phyloP scores from a whole-genome alignment of 2,888 invertebrate genomes.

The Synanthedon vespiformis region DNA sequence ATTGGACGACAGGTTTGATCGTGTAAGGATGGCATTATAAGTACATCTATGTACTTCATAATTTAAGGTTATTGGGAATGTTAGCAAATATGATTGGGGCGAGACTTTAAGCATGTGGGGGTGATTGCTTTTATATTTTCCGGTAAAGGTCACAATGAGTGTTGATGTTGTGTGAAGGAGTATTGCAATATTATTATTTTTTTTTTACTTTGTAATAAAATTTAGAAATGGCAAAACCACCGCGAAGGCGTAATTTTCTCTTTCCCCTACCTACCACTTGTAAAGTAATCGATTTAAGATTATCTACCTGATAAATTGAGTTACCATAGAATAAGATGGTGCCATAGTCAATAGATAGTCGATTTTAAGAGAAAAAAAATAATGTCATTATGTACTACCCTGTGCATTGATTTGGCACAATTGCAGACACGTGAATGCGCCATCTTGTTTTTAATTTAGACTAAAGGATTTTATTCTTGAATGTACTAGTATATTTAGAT shows the following conservation, averaged over 20 bases:
- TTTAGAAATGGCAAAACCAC: too few species aligned
- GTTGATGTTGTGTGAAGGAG: neutral
- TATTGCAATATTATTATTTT: too few species aligned
- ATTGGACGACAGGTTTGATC: too few species aligned
- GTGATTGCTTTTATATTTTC: conserved; percentile 11
- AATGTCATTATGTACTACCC: neutral
- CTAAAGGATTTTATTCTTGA: neutral
- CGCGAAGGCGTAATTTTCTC: too few species aligned
- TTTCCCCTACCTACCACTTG: too few species aligned
- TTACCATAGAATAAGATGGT: conserved; percentile 66
- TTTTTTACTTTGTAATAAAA: too few species aligned
- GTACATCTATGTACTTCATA: conserved; percentile 29
- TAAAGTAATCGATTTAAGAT: neutral
- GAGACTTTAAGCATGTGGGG: conserved; percentile 28
- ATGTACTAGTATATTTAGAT: too few species aligned
- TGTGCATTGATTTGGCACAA: neutral
- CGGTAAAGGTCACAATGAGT: conserved; percentile 13
- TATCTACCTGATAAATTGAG: conserved; percentile 49
- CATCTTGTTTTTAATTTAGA: conserved; percentile 11
- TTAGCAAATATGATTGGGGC: conserved; percentile 62
- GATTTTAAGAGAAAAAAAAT: conserved; percentile 7
- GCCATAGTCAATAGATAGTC: conserved; percentile 50
- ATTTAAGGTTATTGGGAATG: conserved; percentile 48
- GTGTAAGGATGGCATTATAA: conserved; percentile 7
- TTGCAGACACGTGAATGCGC: conserved; percentile 6